A percentile compares a stretch with the other conserved stretches of the same genome.
phyloP scores from a whole-genome alignment of 2,797 vertebrate species.

The Vespertilio murinus region DNA sequence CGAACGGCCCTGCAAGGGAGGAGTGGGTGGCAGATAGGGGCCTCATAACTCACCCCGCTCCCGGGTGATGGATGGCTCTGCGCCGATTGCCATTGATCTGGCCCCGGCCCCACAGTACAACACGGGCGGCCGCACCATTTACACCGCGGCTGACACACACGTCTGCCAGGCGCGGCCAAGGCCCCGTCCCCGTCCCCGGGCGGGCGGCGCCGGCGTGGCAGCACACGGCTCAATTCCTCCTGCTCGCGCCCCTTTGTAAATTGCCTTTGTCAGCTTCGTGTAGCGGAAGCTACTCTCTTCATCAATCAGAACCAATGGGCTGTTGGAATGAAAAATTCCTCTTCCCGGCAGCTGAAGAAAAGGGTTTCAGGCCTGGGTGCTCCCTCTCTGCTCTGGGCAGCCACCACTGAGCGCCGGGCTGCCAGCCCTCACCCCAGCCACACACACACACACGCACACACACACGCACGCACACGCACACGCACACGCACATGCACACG shows the following conservation, averaged over 20 bases:
- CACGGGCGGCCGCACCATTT: conserved; percentile 44
- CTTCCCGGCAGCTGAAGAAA: conserved; percentile 23
- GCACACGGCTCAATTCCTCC: conserved; percentile 60
- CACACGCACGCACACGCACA: neutral
- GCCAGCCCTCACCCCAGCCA: neutral
- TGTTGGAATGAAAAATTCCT: conserved; percentile 70
- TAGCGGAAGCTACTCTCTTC: conserved; percentile 52
- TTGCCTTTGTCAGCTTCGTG: conserved; percentile 66
- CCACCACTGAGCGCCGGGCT: fast-evolving
- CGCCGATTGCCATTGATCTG: conserved; percentile 57
- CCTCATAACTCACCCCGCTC: conserved; percentile 22
- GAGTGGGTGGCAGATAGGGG: neutral
- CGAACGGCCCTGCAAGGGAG: fast-evolving
- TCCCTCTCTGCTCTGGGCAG: neutral
- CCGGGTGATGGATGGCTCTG: conserved; percentile 65
- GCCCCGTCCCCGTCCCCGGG: neutral
- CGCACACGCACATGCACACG: neutral
- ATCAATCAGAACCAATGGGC: conserved; percentile 73
- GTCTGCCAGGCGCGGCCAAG: neutral
- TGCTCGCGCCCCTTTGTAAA: conserved; percentile 63
- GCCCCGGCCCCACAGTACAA: conserved; percentile 54
- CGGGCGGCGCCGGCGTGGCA: neutral
- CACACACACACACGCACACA: neutral
- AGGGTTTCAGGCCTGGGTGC: neutral
- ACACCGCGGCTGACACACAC: neutral